Conservation (phyloP, 2,797 vertebrate genomes). For the Glossophaga mutica region DNA sequence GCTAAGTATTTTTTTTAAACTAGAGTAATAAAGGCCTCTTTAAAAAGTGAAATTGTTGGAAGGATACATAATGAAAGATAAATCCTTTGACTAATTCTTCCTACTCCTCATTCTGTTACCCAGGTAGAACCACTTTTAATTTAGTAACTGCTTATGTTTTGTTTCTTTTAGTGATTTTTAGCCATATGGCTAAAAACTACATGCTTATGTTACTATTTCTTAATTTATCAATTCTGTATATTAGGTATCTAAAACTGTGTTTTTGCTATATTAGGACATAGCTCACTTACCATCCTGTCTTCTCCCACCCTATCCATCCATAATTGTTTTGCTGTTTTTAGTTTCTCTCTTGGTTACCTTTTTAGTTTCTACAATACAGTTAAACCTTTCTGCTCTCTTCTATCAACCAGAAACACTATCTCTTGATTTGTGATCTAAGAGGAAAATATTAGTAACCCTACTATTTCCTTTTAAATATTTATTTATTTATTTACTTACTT, state of each 20-base stretch:
- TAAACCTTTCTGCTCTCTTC: not conserved
- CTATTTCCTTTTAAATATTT: no score
- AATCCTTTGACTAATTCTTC: not conserved
- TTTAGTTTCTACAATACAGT: not conserved
- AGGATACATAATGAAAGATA: not conserved
- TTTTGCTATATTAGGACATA: not conserved
- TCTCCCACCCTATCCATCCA: not conserved
- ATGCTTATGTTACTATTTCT: not conserved
- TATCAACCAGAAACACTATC: not conserved
- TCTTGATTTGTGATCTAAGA: not conserved
- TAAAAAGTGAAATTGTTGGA: not conserved
- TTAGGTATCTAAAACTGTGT: not conserved
- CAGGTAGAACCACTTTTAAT: not conserved
- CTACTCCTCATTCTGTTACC: not conserved
- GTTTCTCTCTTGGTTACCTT: not conserved
- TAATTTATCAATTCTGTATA: not conserved
- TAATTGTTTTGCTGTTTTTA: not conserved
- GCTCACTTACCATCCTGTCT: not conserved
- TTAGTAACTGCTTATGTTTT: not conserved
- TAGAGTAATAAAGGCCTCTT: not conserved
- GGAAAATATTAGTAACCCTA: no score
- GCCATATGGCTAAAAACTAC: not conserved
- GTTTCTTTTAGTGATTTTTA: not conserved
- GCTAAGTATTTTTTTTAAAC: not conserved
- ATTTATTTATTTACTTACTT: no score